A percentile compares a stretch with the other conserved stretches of the same genome.
phyloP scores from a whole-genome alignment of 2,113 vertebrate genomes.

The Silurus meridionalis region DNA sequence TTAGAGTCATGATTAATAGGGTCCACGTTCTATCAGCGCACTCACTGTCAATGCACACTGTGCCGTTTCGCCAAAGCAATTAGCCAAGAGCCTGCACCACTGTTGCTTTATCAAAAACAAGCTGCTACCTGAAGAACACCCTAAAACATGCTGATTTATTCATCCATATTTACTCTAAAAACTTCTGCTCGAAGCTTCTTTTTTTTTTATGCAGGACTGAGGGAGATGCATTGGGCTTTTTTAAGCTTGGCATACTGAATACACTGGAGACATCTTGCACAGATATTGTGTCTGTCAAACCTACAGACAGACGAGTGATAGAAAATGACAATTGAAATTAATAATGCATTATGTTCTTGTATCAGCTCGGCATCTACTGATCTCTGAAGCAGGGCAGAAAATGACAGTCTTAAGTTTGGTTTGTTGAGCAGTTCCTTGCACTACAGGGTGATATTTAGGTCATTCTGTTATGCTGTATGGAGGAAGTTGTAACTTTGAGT shows the following conservation, averaged over 20 bases:
- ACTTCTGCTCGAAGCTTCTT: constrained; percentile 55
- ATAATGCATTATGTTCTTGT: constrained; percentile 8
- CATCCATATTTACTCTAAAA: constrained; percentile 72
- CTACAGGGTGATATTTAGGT: constrained; percentile 15
- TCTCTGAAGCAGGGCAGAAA: neutral
- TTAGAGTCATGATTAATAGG: constrained; percentile 73
- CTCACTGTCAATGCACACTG: constrained; percentile 68
- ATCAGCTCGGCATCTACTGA: constrained; percentile 12
- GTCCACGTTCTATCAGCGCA: constrained; percentile 69
- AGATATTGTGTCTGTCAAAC: neutral
- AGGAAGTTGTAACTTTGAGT: neutral
- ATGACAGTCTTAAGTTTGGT: neutral
- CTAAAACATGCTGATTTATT: constrained; percentile 73
- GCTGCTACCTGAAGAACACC: constrained; percentile 70
- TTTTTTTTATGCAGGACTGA: constrained; percentile 48
- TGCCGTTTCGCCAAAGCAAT: constrained; percentile 72
- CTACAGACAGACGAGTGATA: neutral
- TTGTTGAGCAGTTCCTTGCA: constrained; percentile 30
- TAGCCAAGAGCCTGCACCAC: constrained; percentile 66
- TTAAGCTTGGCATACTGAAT: constrained; percentile 60
- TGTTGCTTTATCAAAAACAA: constrained; percentile 73
- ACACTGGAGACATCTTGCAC: constrained; percentile 9
- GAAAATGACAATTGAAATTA: constrained; percentile 43
- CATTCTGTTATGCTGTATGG: neutral
- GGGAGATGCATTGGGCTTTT: constrained; percentile 58